Base-by-base conservation (phyloP, 2,888 invertebrate species). In the Linyphia triangularis region DNA sequence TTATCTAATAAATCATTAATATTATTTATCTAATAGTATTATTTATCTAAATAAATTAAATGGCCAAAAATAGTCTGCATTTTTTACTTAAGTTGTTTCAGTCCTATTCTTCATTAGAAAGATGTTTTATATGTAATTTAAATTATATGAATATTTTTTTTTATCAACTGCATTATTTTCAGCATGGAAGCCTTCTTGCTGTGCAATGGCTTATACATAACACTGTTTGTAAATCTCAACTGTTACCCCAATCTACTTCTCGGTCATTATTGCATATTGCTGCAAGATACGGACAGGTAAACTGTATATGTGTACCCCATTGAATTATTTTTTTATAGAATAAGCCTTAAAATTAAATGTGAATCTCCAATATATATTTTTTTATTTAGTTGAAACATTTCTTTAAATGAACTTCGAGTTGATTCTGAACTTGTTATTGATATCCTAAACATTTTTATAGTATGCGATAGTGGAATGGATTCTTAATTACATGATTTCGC, bases 171-270 rank as follows among this genome's bases (percentile, higher is more conserved):
- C 19, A 70, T 28, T 30, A 0, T 65, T 88, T 90, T 37, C 90
- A 92, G 92, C 91, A 91, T 90, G 92, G 92, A 43, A 92, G 91
- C 85, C 90, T 92, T 72, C 90, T 91, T 40, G 92, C 92, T 72
- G 91, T 93, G 40, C 92, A 92, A 89, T 93, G 92, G 92, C 90
- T 93, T 84, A 92, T 93, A 85, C 91, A 91, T 65, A 91, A 92
- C 79, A 92, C 92, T 10, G 90, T 90, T 19, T 91, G 91, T 37
- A 91, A 92, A 59, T 91, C 92, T 57, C 92, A 91, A 77, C 88
- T 92, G 30, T 90, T 91, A 63, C 91, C 92, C 26, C 90, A 90
- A 61, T 92, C 92, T 57, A 92, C 92, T 26, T 92, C 92, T 69
- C 89, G 92, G 40, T 92, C 92, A 7, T 90, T 93, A 33, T 91